These are phyloP conservation scores for Myotis daubentonii DNA, from an alignment of 2,797 vertebrate species.

Conservation along the genomic window DNA sequence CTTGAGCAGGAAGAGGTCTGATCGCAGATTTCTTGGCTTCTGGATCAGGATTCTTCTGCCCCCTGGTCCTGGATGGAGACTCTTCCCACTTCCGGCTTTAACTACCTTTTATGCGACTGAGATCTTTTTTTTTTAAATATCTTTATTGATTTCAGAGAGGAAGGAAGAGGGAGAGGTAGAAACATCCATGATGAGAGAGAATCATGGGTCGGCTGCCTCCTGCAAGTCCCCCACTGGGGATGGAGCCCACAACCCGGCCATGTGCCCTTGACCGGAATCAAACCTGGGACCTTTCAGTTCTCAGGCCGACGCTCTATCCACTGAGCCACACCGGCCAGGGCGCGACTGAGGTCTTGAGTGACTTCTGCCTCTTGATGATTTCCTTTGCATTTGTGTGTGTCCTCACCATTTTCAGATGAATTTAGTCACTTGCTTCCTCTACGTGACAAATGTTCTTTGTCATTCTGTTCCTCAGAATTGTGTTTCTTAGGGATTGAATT, in stretches of 20 bases:
- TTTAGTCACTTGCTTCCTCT: slow-evolving; percentile 92
- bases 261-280: no score
- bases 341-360: slow-evolving; percentile 92
- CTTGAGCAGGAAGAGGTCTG: slow-evolving; percentile 92
- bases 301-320: no score
- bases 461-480: slow-evolving; percentile 91
- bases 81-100: slow-evolving; percentile 92
- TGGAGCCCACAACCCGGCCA: no score
- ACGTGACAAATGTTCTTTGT: slow-evolving; percentile 89
- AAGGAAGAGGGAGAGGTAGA: no score
- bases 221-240: no score
- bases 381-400: slow-evolving; percentile 93
- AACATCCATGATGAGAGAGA: no score
- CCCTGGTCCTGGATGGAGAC: slow-evolving; percentile 89
- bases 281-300: no score
- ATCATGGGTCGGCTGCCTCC: no score
- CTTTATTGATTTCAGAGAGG: no score
- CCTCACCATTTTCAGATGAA: slow-evolving; percentile 93
- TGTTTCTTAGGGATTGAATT: slow-evolving; percentile 93
- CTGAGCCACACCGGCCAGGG: no score
- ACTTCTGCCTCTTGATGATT: slow-evolving; percentile 91
- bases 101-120: slow-evolving; percentile 93
- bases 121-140: slow-evolving; percentile 82
- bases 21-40: slow-evolving; percentile 90
- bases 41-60: slow-evolving; percentile 89